A percentile compares a stretch with the other conserved stretches of the same genome.
These are phyloP conservation scores for Cyanistes caeruleus DNA, from an alignment of 2,113 vertebrate species.

Conservation along the genomic window DNA sequence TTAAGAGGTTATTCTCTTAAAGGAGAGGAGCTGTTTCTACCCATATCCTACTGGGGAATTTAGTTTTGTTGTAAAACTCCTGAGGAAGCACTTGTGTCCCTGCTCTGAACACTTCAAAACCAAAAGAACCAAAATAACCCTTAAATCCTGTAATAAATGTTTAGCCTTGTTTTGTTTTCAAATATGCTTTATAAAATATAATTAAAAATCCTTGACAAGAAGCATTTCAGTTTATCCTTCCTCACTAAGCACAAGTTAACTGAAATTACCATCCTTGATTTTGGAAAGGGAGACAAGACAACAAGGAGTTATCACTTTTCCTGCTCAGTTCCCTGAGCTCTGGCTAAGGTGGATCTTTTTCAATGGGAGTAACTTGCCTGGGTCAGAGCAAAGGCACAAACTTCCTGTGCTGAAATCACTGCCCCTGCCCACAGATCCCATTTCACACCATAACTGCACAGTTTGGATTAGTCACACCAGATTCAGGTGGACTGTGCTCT, in stretches of 20 bases:
- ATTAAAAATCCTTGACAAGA: background rate
- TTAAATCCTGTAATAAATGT: background rate
- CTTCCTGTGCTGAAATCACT: background rate
- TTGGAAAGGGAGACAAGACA: background rate
- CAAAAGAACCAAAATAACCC: background rate
- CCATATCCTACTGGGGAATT: background rate
- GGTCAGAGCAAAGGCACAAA: background rate
- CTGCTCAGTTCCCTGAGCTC: background rate
- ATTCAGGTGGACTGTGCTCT: background rate
- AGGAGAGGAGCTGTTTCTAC: background rate
- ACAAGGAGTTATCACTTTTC: background rate
- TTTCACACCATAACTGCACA: background rate
- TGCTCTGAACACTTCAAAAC: background rate
- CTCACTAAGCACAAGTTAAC: background rate
- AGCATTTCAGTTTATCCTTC: background rate
- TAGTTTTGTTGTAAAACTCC: background rate
- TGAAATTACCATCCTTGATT: background rate
- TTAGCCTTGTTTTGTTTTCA: background rate
- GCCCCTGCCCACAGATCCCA: background rate
- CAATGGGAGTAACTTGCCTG: background rate
- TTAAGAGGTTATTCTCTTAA: background rate
- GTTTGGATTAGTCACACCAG: background rate
- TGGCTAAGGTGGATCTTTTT: background rate
- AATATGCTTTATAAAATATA: background rate
- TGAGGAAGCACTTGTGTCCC: background rate